Evolutionary conservation across 2,888 invertebrate species (phyloP).

Genomic region (Epinotia nisella): DNA sequence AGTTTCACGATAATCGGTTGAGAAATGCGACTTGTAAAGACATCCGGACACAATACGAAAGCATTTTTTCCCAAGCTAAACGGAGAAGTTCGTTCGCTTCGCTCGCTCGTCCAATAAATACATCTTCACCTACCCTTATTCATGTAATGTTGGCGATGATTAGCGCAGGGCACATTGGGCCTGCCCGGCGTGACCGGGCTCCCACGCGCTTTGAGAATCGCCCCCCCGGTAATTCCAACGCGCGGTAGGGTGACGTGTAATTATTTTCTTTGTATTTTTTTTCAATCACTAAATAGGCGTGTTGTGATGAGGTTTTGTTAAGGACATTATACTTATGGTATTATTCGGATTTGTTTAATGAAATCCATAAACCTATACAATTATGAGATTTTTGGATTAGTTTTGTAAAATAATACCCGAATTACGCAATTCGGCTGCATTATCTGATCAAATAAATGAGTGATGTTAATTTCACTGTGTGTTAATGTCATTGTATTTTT

Average conservation of each 20-base stretch:
- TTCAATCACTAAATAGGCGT: not conserved
- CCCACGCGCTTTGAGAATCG: slow-evolving; percentile 3
- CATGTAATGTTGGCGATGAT: not conserved
- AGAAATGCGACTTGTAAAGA: too few species aligned
- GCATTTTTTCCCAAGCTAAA: too few species aligned
- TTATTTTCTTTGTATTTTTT: slow-evolving; percentile 28
- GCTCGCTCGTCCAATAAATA: not conserved
- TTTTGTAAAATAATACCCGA: not conserved
- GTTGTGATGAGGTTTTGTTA: slow-evolving; percentile 15
- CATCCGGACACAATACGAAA: too few species aligned
- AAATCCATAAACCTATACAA: not conserved
- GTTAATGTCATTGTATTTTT: too few species aligned
- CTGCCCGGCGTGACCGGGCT: not conserved
- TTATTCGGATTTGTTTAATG: not conserved
- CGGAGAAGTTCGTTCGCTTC: not conserved
- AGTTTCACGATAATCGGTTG: too few species aligned
- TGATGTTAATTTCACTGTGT: too few species aligned
- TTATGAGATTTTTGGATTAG: slow-evolving; percentile 1
- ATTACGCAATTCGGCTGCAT: not conserved
- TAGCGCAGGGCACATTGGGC: not conserved
- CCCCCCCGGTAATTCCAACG: slow-evolving; percentile 14
- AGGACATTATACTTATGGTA: not conserved
- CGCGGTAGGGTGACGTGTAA: slow-evolving; percentile 15
- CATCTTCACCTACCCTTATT: not conserved
- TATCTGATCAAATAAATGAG: not conserved